phyloP scores from a whole-genome alignment of 2,888 invertebrate genomes.

The Megaustenia siamemsis region DNA sequence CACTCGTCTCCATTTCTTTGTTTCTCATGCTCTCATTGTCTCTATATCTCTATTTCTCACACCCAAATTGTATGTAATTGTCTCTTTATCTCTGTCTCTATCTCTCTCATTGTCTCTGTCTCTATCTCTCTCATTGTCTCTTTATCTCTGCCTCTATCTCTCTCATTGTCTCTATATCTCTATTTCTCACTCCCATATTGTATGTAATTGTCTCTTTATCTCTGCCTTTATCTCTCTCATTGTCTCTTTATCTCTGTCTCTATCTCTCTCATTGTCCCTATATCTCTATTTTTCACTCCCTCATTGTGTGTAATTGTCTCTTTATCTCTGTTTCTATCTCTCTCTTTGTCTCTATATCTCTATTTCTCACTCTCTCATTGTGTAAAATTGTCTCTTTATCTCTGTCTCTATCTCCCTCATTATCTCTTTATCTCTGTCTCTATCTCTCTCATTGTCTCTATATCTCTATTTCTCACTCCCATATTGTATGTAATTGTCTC shows the following conservation, averaged over 20 bases:
- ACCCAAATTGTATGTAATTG: background rate
- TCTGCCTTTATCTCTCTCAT: background rate
- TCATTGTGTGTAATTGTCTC: background rate
- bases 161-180: background rate
- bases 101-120: background rate
- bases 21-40: background rate
- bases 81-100: background rate
- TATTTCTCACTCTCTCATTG: background rate
- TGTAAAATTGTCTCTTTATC: background rate
- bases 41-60: background rate
- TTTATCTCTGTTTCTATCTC: background rate
- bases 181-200: background rate
- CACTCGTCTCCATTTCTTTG: background rate
- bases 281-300: background rate
- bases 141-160: background rate
- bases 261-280: background rate
- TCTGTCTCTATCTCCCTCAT: background rate
- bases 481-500: too few species aligned
- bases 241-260: too few species aligned
- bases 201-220: background rate
- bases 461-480: background rate
- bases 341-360: background rate
- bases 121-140: background rate
- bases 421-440: background rate
- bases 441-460: background rate